phyloP scores from a whole-genome alignment of 2,113 vertebrate species.

The Gorsachius goisagi region DNA sequence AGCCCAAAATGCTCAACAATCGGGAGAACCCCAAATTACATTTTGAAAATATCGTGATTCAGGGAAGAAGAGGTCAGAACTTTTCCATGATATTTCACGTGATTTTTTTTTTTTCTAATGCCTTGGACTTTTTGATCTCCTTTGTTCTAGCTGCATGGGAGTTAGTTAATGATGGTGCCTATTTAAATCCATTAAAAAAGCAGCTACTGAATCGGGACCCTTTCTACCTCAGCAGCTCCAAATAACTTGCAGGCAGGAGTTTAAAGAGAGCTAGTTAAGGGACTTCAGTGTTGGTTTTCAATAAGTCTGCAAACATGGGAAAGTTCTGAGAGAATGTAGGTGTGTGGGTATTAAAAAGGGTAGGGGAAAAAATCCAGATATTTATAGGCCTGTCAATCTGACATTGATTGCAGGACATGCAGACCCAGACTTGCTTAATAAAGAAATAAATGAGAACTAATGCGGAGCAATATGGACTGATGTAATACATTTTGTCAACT shows the following conservation, averaged over 20 bases:
- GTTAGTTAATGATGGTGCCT: background rate
- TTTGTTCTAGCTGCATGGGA: background rate
- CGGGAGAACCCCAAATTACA: background rate
- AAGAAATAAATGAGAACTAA: conserved; percentile 40
- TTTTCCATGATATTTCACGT: background rate
- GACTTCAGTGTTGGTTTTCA: background rate
- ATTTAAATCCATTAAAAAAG: background rate
- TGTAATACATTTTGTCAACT: conserved; percentile 44
- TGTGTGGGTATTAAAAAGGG: background rate
- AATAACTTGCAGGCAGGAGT: background rate
- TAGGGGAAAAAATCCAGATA: background rate
- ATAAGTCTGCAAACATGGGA: background rate
- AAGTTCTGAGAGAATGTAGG: background rate
- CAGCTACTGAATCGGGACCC: background rate
- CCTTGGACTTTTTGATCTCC: background rate
- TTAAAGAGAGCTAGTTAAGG: background rate
- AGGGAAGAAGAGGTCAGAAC: background rate
- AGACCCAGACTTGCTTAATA: background rate
- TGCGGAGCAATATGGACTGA: background rate
- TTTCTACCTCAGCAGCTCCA: background rate
- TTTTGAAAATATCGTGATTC: background rate
- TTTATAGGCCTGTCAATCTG: background rate
- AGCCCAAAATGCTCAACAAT: background rate
- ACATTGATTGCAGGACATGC: background rate
- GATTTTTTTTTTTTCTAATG: background rate